A percentile compares a stretch with the other conserved stretches of the same genome.
These are phyloP conservation scores for Desmodus rotundus DNA, from an alignment of 2,113 vertebrate species.

Conservation along the genomic window DNA sequence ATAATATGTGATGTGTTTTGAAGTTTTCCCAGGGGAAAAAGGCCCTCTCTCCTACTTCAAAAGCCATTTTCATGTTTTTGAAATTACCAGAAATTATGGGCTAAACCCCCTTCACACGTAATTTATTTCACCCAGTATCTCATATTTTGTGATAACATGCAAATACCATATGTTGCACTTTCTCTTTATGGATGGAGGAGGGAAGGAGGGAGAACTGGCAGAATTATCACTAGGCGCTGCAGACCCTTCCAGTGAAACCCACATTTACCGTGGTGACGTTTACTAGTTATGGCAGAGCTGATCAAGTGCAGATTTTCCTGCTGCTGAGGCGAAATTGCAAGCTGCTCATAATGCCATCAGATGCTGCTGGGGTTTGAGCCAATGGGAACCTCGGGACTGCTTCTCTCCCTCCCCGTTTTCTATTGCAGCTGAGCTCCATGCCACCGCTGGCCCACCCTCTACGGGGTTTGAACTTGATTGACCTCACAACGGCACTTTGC, in stretches of 20 bases:
- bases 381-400: slow-evolving; percentile 45
- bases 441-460: background rate
- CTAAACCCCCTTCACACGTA: slow-evolving; percentile 71
- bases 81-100: slow-evolving; percentile 73
- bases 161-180: slow-evolving; percentile 53
- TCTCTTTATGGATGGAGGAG: slow-evolving; percentile 57
- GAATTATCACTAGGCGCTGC: slow-evolving; percentile 75
- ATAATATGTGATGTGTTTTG: slow-evolving; percentile 62
- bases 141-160: slow-evolving; percentile 69
- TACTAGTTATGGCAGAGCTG: slow-evolving; percentile 76
- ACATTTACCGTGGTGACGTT: slow-evolving; percentile 72
- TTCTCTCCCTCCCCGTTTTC: background rate
- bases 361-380: slow-evolving; percentile 59
- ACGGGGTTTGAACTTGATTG: slow-evolving; percentile 7
- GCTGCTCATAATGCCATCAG: slow-evolving; percentile 69
- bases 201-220: slow-evolving; percentile 40
- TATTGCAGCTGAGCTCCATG: background rate
- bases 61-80: slow-evolving; percentile 63
- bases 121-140: slow-evolving; percentile 74
- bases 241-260: slow-evolving; percentile 66
- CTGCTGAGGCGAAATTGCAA: slow-evolving; percentile 71
- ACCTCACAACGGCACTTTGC: background rate
- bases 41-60: slow-evolving; percentile 51
- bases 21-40: slow-evolving; percentile 66
- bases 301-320: slow-evolving; percentile 78